A percentile compares a stretch with the other conserved stretches of the same genome.
Evolutionary conservation across 1,140 invertebrate genomes (phyloP).

Genomic region (Oryzaephilus surinamensis): DNA sequence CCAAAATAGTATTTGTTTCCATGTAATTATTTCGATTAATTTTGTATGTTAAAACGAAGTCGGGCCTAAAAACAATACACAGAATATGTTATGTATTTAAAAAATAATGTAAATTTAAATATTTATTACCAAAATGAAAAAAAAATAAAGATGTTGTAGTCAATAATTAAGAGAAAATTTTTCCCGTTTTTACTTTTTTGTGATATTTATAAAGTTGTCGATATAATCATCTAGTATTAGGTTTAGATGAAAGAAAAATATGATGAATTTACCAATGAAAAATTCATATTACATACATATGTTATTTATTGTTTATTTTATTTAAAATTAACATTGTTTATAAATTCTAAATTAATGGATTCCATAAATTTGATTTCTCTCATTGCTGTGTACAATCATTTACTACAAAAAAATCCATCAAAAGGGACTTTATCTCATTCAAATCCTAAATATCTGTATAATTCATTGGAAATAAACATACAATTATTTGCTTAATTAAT

Average conservation of each 20-base stretch:
- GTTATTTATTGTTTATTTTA: too few species aligned
- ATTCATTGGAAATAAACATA: constrained; percentile 20
- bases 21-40: constrained; percentile 13
- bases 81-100: constrained; percentile 11
- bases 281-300: too few species aligned
- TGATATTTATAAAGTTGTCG: constrained; percentile 18
- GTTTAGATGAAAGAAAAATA: constrained; percentile 8
- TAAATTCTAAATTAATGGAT: constrained; percentile 6
- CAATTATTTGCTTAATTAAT: constrained; percentile 20
- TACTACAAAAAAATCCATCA: too few species aligned
- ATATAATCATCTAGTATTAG: constrained; percentile 15
- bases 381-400: constrained; percentile 26
- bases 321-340: constrained; percentile 5
- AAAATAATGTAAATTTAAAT: constrained; percentile 13
- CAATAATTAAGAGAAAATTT: constrained; percentile 15
- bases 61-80: constrained; percentile 16
- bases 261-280: too few species aligned
- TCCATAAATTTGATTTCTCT: background rate
- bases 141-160: constrained; percentile 12
- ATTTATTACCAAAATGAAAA: too few species aligned
- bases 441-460: constrained; percentile 18
- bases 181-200: constrained; percentile 18
- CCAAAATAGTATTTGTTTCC: too few species aligned
- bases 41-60: constrained; percentile 6
- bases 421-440: too few species aligned